Percentiles rank a stretch among this genome's conserved stretches.
phyloP scores from a whole-genome alignment of 2,113 vertebrate species.

The Tylochromis polylepis region DNA sequence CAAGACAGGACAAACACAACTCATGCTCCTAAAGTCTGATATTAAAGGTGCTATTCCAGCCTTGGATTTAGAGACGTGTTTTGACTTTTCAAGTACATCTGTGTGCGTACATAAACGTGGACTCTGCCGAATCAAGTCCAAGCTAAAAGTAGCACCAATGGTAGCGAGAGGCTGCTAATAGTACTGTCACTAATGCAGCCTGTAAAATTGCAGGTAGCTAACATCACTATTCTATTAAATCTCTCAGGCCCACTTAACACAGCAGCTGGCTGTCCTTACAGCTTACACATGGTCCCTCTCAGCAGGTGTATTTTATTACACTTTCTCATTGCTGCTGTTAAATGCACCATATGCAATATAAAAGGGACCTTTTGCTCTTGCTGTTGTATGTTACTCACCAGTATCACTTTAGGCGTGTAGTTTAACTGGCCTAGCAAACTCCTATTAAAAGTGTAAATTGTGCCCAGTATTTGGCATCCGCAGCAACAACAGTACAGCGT shows the following conservation, averaged over 20 bases:
- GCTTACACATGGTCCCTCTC: slow-evolving; percentile 10
- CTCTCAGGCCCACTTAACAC: slow-evolving; percentile 27
- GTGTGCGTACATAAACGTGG: not conserved
- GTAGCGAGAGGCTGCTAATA: not conserved
- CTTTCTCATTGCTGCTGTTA: not conserved
- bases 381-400: not conserved
- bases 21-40: not conserved
- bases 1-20: not conserved
- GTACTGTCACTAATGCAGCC: not conserved
- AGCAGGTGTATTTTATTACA: not conserved
- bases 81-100: not conserved
- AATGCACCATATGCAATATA: not conserved
- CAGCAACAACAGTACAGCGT: not conserved
- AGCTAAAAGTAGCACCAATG: not conserved
- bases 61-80: not conserved
- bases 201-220: slow-evolving; percentile 17
- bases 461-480: not conserved
- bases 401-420: not conserved
- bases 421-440: not conserved
- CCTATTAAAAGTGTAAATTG: not conserved
- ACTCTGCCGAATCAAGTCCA: not conserved
- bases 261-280: slow-evolving; percentile 14
- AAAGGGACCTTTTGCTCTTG: not conserved
- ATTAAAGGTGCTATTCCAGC: too few relatives aligned
- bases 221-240: slow-evolving; percentile 20